Evolutionary conservation across 1,140 invertebrate genomes (phyloP).

Genomic region (Temnothorax nylanderi): DNA sequence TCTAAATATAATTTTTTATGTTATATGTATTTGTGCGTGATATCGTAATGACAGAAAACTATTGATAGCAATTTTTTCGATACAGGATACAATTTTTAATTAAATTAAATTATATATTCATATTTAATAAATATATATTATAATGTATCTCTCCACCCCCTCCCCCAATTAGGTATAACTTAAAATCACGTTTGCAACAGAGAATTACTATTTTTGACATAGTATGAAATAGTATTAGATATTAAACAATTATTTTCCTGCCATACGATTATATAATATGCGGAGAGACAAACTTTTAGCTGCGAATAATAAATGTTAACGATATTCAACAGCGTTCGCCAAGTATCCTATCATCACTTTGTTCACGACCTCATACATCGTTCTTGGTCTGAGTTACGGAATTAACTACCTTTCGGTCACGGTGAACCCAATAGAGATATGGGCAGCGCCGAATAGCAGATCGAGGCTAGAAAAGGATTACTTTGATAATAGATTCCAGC

Average conservation of each 20-base stretch:
- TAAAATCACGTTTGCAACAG: background rate
- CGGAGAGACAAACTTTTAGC: background rate
- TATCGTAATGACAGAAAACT: background rate
- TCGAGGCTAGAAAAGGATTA: conserved; percentile 93
- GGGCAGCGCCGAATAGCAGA: conserved; percentile 92
- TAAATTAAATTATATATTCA: background rate
- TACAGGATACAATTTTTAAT: background rate
- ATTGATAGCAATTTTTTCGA: background rate
- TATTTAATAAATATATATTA: background rate
- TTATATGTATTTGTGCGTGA: background rate
- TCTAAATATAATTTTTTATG: background rate
- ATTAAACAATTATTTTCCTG: background rate
- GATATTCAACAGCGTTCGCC: conserved; percentile 86
- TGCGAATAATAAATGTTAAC: background rate
- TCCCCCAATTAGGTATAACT: background rate
- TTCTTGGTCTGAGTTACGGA: conserved; percentile 88
- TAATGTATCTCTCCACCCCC: background rate
- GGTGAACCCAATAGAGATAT: conserved; percentile 95
- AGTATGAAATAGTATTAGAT: too few relatives aligned
- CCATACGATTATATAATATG: background rate
- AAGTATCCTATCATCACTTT: conserved; percentile 88
- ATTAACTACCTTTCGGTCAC: conserved; percentile 89
- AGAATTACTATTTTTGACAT: background rate
- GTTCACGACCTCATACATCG: conserved; percentile 86
- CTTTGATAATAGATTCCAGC: conserved; percentile 93